Evolutionary conservation across 2,888 invertebrate genomes (phyloP).

Genomic region (Tipula unca): DNA sequence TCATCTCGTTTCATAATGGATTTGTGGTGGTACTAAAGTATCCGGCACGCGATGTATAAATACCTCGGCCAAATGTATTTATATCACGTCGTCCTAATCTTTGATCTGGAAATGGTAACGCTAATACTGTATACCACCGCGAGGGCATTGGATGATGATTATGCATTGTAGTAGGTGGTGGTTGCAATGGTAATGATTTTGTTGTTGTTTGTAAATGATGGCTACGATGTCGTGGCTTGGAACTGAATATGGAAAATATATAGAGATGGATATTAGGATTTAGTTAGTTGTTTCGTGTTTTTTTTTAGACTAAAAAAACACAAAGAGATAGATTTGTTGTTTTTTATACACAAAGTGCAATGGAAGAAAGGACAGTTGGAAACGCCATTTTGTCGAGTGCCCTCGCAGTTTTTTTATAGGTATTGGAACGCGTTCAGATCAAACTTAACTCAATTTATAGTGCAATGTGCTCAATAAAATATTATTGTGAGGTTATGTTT

Average conservation of each 20-base stretch:
- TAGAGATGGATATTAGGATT: slow-evolving; percentile 1
- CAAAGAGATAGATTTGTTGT: neutral
- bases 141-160: slow-evolving; percentile 55
- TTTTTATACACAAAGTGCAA: neutral
- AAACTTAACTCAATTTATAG: neutral
- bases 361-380: slow-evolving; percentile 10
- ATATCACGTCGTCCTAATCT: slow-evolving; percentile 79
- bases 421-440: neutral
- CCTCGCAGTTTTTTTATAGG: neutral
- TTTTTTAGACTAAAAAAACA: neutral
- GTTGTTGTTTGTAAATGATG: slow-evolving; percentile 22
- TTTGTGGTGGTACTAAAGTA: slow-evolving; percentile 64
- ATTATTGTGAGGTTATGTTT: neutral
- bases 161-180: slow-evolving; percentile 18
- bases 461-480: neutral
- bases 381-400: neutral
- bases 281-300: neutral
- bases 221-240: slow-evolving; percentile 22
- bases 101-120: slow-evolving; percentile 88
- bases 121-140: slow-evolving; percentile 83
- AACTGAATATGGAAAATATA: slow-evolving; percentile 17
- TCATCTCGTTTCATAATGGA: slow-evolving; percentile 31
- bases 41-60: slow-evolving; percentile 67
- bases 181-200: slow-evolving; percentile 20
- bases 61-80: slow-evolving; percentile 46